Base-by-base conservation (phyloP, 2,888 invertebrate species). In the Himalopsyche japonica region DNA sequence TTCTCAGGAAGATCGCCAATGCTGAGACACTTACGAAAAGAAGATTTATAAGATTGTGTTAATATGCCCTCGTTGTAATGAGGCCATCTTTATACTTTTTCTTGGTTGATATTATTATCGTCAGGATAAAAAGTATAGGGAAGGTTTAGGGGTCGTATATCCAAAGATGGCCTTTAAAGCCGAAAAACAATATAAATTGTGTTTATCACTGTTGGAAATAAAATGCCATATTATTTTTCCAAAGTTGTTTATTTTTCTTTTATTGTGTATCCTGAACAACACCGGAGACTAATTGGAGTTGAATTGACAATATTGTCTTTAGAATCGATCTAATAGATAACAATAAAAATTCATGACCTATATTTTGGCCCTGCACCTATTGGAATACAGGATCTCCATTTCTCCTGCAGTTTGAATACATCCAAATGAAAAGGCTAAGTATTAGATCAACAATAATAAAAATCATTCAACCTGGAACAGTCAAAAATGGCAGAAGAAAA, bases 191-290 rank as follows among this genome's bases (percentile, higher is more conserved):
- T 20, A 79, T 79, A 47, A 79, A 79, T 48, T 79, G 79, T 48
- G 48, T 79, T 79, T 79, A 48, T 48, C 79, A 30, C 79, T 79
- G 79, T 79, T 79, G 79, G 79, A 79, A 79, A 79, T 79, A 47
- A 79, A 79, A 47, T 27, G 79, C 79, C 79, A 79, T 79, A 79
- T 79, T 79, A 79, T 79, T 79, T 79, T 79, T 79, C 79, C 70
- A 70, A 70, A 70, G 70, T 70, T 70, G 70, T 70, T 70, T 70
- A 70, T 70, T 70, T 64, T 64, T 24, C 6, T 64, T 64, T 24
- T 27, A 70, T 27, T 15, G 12, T 70, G 1, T 7, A 70, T 3
- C 70, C 30, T 30, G 6, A 57, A 10, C 1, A 7, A 57, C 4
- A 24, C 57, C 15, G 15, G 15, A 43, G 43, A 43, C 43, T 15